phyloP scores from a whole-genome alignment of 2,113 vertebrate species.

The Bambusicola thoracicus region DNA sequence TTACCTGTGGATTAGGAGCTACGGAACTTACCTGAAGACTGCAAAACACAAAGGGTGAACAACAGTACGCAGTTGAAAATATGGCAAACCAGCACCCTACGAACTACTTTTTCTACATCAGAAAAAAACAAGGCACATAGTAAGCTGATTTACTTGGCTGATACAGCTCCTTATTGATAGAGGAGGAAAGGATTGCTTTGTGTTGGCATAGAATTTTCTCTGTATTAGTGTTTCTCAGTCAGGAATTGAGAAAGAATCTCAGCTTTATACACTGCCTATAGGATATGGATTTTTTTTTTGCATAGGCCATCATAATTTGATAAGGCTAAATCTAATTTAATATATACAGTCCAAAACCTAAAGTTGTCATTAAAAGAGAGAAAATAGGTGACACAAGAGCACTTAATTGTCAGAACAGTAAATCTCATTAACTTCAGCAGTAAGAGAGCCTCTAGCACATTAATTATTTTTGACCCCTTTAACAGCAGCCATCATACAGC shows the following conservation, averaged over 20 bases:
- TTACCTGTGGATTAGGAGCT: neutral
- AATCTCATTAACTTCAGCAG: neutral
- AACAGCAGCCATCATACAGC: neutral
- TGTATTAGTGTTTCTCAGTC: neutral
- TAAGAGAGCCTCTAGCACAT: neutral
- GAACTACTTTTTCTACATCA: neutral
- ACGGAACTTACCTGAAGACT: neutral
- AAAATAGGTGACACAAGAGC: neutral
- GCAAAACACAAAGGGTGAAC: neutral
- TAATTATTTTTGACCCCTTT: conserved; percentile 19
- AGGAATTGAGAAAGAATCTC: neutral
- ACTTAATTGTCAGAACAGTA: neutral
- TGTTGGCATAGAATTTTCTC: neutral
- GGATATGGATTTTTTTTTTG: neutral
- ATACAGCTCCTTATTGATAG: neutral
- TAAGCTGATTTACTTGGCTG: neutral
- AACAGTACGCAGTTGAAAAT: neutral
- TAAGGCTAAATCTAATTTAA: neutral
- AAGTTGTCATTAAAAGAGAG: neutral
- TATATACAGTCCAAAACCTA: neutral
- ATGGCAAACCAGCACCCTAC: neutral
- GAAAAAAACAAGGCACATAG: neutral
- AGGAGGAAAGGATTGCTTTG: neutral
- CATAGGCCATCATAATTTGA: neutral
- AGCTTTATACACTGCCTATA: neutral